phyloP scores from a whole-genome alignment of 2,797 vertebrate species.

The Chelidonichthys spinosus region DNA sequence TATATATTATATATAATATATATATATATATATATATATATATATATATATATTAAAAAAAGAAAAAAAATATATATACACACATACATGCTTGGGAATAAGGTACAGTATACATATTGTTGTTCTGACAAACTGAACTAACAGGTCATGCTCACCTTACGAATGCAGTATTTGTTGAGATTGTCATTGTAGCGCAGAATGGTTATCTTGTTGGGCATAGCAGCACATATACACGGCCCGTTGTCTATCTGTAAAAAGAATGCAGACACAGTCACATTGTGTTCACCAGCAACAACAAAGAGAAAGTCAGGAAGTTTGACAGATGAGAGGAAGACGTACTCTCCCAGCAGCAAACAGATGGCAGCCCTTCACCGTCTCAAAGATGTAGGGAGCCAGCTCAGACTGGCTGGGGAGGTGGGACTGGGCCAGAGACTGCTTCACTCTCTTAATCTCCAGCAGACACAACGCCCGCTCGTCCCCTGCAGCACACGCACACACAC shows the following conservation, averaged over 20 bases:
- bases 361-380: conserved; percentile 98
- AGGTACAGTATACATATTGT: too few species aligned
- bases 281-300: not conserved
- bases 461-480: conserved; percentile 96
- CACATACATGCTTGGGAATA: too few species aligned
- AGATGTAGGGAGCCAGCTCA: conserved; percentile 91
- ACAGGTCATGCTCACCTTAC: conserved; percentile 86
- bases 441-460: conserved; percentile 95
- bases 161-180: conserved; percentile 97
- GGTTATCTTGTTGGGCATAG: conserved; percentile 96
- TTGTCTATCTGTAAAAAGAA: conserved; percentile 90
- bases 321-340: conserved; percentile 76
- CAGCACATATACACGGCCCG: conserved; percentile 94
- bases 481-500: conserved; percentile 65
- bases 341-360: conserved; percentile 96
- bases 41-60: too few species aligned
- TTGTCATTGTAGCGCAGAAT: conserved; percentile 96
- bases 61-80: too few species aligned
- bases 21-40: too few species aligned
- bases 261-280: accelerated
- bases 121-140: not conserved
- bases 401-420: conserved; percentile 95
- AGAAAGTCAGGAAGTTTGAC: not conserved
- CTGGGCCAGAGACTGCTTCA: conserved; percentile 96
- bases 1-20: too few species aligned